Evolutionary conservation across 2,113 vertebrate genomes (phyloP).

Genomic region (Eudyptes chrysolophus): DNA sequence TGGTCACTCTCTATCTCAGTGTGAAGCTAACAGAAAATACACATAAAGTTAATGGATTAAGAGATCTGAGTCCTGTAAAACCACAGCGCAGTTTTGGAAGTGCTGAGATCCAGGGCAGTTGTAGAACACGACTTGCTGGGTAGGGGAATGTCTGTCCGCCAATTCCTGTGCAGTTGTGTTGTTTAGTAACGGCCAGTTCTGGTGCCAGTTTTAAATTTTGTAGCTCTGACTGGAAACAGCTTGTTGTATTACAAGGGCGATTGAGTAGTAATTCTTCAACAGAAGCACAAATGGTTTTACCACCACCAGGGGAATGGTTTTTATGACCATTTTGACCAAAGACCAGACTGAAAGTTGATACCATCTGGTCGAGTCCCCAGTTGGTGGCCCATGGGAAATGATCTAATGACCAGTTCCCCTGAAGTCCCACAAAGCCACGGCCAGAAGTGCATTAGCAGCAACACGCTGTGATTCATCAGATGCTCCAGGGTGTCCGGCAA

Average conservation of each 20-base stretch:
- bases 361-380: not conserved
- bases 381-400: not conserved
- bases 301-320: not conserved
- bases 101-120: not conserved
- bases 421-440: not conserved
- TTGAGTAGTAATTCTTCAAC: not conserved
- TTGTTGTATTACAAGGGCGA: not conserved
- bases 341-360: not conserved
- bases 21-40: not conserved
- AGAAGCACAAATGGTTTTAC: not conserved
- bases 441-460: not conserved
- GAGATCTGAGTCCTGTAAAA: not conserved
- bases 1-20: not conserved
- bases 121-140: not conserved
- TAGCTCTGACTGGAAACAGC: not conserved
- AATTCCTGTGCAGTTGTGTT: not conserved
- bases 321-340: not conserved
- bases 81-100: not conserved
- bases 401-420: not conserved
- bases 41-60: not conserved
- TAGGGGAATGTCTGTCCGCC: not conserved
- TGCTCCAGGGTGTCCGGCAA: not conserved
- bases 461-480: fast-evolving
- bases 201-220: not conserved
- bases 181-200: not conserved